These are phyloP conservation scores for Sebastes schlegelii DNA, from an alignment of 2,113 vertebrate species.

Conservation along the genomic window DNA sequence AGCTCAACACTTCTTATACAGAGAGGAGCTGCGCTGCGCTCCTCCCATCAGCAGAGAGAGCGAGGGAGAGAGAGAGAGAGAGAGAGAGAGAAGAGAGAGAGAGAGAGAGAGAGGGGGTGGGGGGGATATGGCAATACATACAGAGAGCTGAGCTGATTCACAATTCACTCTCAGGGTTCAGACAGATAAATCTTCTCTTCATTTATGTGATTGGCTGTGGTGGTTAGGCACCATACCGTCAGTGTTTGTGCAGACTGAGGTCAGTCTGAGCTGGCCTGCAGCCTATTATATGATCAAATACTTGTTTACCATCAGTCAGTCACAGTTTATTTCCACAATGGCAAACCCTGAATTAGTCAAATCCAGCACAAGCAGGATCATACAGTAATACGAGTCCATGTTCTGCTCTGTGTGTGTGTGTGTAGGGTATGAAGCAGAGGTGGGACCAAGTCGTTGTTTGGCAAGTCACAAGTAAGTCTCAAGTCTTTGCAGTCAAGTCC, in stretches of 20 bases:
- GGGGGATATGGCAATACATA: slow-evolving; percentile 49
- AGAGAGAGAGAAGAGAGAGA: slow-evolving; percentile 29
- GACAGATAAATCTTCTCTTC: slow-evolving; percentile 46
- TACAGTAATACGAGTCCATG: not conserved
- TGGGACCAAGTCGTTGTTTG: no score
- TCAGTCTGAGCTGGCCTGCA: slow-evolving; percentile 52
- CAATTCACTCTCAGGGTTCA: slow-evolving; percentile 58
- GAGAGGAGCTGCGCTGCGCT: slow-evolving; percentile 78
- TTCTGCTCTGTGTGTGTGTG: not conserved
- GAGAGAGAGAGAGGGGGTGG: slow-evolving; percentile 16
- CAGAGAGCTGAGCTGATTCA: slow-evolving; percentile 54
- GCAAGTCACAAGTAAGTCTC: no score
- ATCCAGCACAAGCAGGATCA: slow-evolving; percentile 19
- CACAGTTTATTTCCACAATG: slow-evolving; percentile 58
- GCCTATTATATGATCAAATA: slow-evolving; percentile 26
- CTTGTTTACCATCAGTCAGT: slow-evolving; percentile 55
- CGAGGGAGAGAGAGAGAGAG: slow-evolving; percentile 26
- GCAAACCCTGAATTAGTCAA: slow-evolving; percentile 16
- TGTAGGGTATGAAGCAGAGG: no score
- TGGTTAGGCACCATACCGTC: slow-evolving; percentile 27
- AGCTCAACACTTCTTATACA: slow-evolving; percentile 86
- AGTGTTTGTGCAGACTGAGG: slow-evolving; percentile 54
- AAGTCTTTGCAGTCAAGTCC: no score
- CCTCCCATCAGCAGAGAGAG: slow-evolving; percentile 74
- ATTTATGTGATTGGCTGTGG: slow-evolving; percentile 57